Conservation (phyloP, 92 coral and sea anemone species). For the Blastomussa wellsi region DNA sequence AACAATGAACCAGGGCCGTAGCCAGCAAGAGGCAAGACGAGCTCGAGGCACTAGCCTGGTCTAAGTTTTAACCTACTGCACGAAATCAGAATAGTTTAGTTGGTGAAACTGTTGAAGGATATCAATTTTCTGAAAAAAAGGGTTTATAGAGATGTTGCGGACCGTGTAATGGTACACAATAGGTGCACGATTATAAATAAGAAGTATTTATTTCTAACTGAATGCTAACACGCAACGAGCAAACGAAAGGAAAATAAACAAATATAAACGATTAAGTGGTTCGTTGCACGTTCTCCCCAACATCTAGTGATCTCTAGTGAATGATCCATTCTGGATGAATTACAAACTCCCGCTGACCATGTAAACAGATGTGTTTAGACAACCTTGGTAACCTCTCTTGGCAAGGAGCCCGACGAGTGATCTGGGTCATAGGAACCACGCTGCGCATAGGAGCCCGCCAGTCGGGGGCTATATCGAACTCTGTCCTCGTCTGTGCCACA, state of each 20-base stretch:
- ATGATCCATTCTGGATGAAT: constrained; percentile 70
- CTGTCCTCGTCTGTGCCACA: constrained; percentile 47
- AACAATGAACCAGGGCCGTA: background rate
- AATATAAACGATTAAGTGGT: background rate
- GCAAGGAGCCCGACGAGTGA: constrained; percentile 39
- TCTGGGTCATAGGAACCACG: constrained; percentile 74
- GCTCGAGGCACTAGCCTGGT: no score
- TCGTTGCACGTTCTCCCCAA: background rate
- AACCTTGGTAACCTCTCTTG: constrained; percentile 33
- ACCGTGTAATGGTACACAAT: no score
- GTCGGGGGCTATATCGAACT: constrained; percentile 66
- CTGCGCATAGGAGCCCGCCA: constrained; percentile 68
- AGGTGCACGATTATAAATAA: background rate
- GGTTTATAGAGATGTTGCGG: no score
- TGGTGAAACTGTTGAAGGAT: no score
- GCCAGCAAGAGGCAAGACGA: no score
- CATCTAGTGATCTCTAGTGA: constrained; percentile 32
- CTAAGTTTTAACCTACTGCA: no score
- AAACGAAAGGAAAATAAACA: background rate
- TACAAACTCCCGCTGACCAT: constrained; percentile 49
- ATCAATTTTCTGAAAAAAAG: no score
- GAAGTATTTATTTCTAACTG: background rate
- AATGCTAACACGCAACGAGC: background rate
- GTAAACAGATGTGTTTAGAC: constrained; percentile 31
- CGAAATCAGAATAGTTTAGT: no score